phyloP scores from a whole-genome alignment of 1,140 invertebrate species.

The Pseudoatta argentina region DNA sequence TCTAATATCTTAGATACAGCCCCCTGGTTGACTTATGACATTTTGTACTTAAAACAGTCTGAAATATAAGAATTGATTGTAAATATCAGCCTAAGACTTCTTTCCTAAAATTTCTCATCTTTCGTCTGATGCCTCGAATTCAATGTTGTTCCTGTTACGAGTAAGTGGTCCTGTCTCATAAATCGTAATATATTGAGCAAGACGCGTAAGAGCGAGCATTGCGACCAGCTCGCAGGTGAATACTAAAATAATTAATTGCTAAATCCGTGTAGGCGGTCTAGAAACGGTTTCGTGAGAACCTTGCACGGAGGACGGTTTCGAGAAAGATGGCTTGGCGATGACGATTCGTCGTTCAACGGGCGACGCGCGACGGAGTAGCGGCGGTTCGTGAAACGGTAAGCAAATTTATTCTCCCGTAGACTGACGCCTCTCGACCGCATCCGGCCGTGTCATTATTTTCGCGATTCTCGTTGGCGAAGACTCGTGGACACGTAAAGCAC shows the following conservation, averaged over 20 bases:
- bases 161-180: slow-evolving; percentile 22
- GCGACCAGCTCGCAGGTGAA: slow-evolving; percentile 42
- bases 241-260: slow-evolving; percentile 56
- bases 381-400: slow-evolving; percentile 81
- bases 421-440: slow-evolving; percentile 80
- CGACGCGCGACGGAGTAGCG: slow-evolving; percentile 56
- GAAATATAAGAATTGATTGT: too few relatives aligned
- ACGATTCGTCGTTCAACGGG: slow-evolving; percentile 4
- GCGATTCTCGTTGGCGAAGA: slow-evolving; percentile 82
- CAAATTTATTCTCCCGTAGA: slow-evolving; percentile 83
- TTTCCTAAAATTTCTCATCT: not conserved
- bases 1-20: too few relatives aligned
- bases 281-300: slow-evolving; percentile 47
- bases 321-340: slow-evolving; percentile 15
- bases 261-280: slow-evolving; percentile 41
- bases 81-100: not conserved
- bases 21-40: too few relatives aligned
- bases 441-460: slow-evolving; percentile 85
- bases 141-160: not conserved
- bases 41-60: too few relatives aligned
- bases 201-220: slow-evolving; percentile 38
- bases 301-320: slow-evolving; percentile 15
- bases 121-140: not conserved
- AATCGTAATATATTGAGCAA: slow-evolving; percentile 51
- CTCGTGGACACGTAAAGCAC: slow-evolving; percentile 67